Evolutionary conservation across 1,140 invertebrate genomes (phyloP), one percentile per base, ranked within the genome.

Genomic region (Diorhabda sublineata): DNA sequence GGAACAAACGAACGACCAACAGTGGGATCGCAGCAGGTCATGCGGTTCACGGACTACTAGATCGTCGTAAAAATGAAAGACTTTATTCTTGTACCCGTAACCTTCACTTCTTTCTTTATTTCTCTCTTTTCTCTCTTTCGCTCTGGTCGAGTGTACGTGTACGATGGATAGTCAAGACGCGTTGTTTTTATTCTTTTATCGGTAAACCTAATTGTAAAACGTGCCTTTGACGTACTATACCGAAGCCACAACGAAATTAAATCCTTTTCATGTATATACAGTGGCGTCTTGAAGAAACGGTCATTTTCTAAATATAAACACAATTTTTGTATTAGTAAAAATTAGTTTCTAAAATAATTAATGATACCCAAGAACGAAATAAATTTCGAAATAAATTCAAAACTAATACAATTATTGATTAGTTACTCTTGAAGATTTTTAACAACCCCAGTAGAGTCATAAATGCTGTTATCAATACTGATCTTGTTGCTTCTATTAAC

Each of bases 31-130:
- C 71, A 70, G 68, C 74, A 71, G 74, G 74, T 76, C 74, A 74
- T 69, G 69, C 69, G 73, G 74, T 76, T 76, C 74, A 76, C 72
- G 74, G 74, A 74, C 74, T 76, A 76, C 74, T 74, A 70, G 74
- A 76, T 74, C 67, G 65, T 64, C 66, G 73, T 74, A 76, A 76
- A 76, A 76, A 75, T 68, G 70, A 69, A 68, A 71, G 47, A 69
- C 69, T 75, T 75, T 75, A 75, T 73, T 73, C 74, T 68, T 62
- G 61, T 45, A 44, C 61, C 58, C 8, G 43, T 45, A 62, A 62
- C 61, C 61, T 62, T 62, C 61, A 62, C 61, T 62, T 44, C 42
- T 42, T 11, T 62, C 42, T 62, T 44, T 62, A 6, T 52, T 52
- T 52, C n/a, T 52, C 47, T 52, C 2, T 6, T n/a, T 6, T 52